These are phyloP conservation scores for Drosophila equinoxialis DNA, from an alignment of 1,140 invertebrate genomes.

Conservation along the genomic window DNA sequence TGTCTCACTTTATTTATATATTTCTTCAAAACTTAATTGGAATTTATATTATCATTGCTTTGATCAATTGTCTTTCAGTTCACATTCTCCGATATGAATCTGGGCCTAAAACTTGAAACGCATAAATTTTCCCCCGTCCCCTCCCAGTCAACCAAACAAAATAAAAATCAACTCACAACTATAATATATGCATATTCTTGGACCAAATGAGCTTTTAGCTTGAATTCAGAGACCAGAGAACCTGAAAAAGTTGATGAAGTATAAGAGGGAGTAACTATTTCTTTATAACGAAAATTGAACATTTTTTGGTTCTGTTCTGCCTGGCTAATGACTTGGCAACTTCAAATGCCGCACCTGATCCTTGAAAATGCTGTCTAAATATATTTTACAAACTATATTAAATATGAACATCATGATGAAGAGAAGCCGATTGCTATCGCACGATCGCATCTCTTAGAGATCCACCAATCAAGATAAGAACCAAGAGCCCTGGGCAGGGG, in stretches of 20 bases:
- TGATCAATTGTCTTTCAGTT: constrained; percentile 69
- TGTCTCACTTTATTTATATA: constrained; percentile 52
- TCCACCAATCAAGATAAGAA: constrained; percentile 50
- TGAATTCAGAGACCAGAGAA: not conserved
- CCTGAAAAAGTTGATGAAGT: too few species aligned
- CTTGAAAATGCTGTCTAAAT: constrained; percentile 46
- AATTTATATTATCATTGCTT: constrained; percentile 74
- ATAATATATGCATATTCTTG: constrained; percentile 60
- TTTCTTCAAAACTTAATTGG: constrained; percentile 67
- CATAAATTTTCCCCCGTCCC: constrained; percentile 53
- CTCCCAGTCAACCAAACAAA: not conserved
- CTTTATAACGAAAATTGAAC: constrained; percentile 8
- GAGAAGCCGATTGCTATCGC: constrained; percentile 46
- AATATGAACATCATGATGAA: constrained; percentile 39
- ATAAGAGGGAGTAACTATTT: constrained; percentile 2
- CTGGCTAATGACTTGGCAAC: constrained; percentile 67
- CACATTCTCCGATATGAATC: constrained; percentile 1
- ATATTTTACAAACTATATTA: constrained; percentile 75
- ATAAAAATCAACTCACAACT: not conserved
- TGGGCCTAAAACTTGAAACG: constrained; percentile 37
- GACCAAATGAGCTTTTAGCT: constrained; percentile 61
- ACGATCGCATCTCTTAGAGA: constrained; percentile 70
- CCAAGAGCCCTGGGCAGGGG: too few species aligned
- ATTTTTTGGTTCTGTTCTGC: constrained; percentile 17
- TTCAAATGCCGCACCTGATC: constrained; percentile 26